Percentiles rank a stretch among this genome's conserved stretches.
These are phyloP conservation scores for Catocala sponsa DNA, from an alignment of 2,888 invertebrate species.

Conservation along the genomic window DNA sequence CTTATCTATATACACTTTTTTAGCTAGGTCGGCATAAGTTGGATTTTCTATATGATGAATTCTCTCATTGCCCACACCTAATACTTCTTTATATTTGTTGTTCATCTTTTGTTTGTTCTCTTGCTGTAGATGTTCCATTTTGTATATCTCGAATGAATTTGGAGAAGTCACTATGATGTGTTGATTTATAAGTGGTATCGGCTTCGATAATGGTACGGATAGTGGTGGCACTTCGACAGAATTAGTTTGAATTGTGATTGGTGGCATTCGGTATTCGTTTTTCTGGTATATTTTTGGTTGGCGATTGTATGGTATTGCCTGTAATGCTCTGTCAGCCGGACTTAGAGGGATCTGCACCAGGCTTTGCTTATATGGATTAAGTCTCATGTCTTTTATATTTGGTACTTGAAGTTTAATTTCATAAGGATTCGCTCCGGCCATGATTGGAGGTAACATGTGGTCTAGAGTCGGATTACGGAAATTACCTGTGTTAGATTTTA, in stretches of 20 bases:
- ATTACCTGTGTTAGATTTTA: neutral
- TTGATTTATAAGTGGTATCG: slow-evolving; percentile 62
- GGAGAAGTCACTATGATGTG: slow-evolving; percentile 68
- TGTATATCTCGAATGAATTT: slow-evolving; percentile 26
- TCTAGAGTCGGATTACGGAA: neutral
- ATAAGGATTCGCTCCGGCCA: slow-evolving; percentile 24
- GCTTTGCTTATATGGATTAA: slow-evolving; percentile 8
- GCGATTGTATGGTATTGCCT: slow-evolving; percentile 3
- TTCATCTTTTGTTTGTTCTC: slow-evolving; percentile 23
- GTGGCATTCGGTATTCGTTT: slow-evolving; percentile 16
- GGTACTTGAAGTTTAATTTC: slow-evolving; percentile 4
- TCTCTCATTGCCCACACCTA: slow-evolving; percentile 11
- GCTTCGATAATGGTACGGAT: slow-evolving; percentile 63
- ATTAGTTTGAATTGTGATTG: slow-evolving; percentile 76
- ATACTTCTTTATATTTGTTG: slow-evolving; percentile 9
- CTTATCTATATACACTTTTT: slow-evolving; percentile 15
- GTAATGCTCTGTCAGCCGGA: slow-evolving; percentile 3
- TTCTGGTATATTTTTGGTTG: slow-evolving; percentile 12
- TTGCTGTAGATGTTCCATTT: slow-evolving; percentile 13
- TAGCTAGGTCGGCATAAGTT: slow-evolving; percentile 18
- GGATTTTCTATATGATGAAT: slow-evolving; percentile 13
- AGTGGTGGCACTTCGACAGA: slow-evolving; percentile 71
- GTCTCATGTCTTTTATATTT: neutral
- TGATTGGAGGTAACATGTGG: slow-evolving; percentile 5
- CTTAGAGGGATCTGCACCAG: slow-evolving; percentile 4